A percentile compares a stretch with the other conserved stretches of the same genome.
Conservation (phyloP, 2,113 vertebrate genomes). For the Rostratula benghalensis region DNA sequence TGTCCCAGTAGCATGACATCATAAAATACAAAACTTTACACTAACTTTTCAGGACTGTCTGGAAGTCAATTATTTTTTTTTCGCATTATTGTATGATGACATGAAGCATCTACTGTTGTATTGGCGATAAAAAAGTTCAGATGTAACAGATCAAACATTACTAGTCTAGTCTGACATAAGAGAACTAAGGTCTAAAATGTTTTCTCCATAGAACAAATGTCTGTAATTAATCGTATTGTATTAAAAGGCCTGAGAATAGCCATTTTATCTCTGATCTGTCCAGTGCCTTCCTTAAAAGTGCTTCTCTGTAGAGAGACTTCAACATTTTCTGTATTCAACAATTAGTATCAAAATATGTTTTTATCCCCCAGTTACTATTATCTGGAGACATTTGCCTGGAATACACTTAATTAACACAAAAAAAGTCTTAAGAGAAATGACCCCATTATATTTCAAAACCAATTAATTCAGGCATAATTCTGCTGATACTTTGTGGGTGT, state of each 20-base stretch:
- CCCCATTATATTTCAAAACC: neutral
- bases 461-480: neutral
- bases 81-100: neutral
- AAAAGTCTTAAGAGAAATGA: neutral
- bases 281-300: neutral
- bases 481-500: neutral
- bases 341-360: neutral
- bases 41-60: neutral
- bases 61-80: neutral
- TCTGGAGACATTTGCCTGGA: neutral
- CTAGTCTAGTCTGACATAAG: neutral
- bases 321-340: neutral
- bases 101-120: neutral
- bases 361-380: neutral
- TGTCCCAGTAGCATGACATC: neutral
- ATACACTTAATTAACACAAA: neutral
- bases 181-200: neutral
- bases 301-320: neutral
- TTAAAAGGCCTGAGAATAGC: neutral
- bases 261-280: neutral
- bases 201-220: neutral
- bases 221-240: neutral
- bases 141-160: neutral
- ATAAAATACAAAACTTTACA: neutral
- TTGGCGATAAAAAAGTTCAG: neutral